A percentile compares a stretch with the other conserved stretches of the same genome.
phyloP scores from a whole-genome alignment of 2,113 vertebrate species.

The Spea bombifrons region DNA sequence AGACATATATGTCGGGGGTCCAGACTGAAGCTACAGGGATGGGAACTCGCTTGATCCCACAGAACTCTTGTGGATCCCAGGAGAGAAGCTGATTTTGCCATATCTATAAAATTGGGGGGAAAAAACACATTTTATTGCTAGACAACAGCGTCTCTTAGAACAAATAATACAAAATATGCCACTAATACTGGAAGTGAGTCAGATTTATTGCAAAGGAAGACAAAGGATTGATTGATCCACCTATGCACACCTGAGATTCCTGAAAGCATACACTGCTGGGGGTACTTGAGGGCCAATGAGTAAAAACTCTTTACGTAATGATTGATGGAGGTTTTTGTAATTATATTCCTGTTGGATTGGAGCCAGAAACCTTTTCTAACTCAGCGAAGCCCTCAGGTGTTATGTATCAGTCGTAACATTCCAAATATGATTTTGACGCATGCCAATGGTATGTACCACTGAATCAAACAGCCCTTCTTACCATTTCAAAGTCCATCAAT shows the following conservation, averaged over 20 bases:
- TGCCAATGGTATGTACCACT: background rate
- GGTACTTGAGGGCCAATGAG: too few species aligned
- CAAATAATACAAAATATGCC: too few species aligned
- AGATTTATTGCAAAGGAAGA: too few species aligned
- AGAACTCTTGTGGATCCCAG: conserved; percentile 40
- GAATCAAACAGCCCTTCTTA: background rate
- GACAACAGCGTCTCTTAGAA: too few species aligned
- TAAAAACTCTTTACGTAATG: too few species aligned
- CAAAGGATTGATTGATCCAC: too few species aligned
- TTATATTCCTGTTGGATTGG: background rate
- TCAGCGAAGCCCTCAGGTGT: too few species aligned
- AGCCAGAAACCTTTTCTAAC: background rate
- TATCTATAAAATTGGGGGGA: background rate
- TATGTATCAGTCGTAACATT: background rate
- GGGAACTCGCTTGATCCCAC: conserved; percentile 23
- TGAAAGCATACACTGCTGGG: too few species aligned
- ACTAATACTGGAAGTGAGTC: too few species aligned
- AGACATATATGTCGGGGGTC: conserved; percentile 30
- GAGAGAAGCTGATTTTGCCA: conserved; percentile 39
- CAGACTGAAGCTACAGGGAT: conserved; percentile 31
- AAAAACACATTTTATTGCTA: too few species aligned
- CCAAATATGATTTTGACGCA: background rate
- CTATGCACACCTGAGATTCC: too few species aligned
- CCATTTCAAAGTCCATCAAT: conserved; percentile 32
- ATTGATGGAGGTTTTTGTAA: too few species aligned